A percentile compares a stretch with the other conserved stretches of the same genome.
Conservation (phyloP, 2,888 invertebrate species). For the Hoplodrina ambigua region DNA sequence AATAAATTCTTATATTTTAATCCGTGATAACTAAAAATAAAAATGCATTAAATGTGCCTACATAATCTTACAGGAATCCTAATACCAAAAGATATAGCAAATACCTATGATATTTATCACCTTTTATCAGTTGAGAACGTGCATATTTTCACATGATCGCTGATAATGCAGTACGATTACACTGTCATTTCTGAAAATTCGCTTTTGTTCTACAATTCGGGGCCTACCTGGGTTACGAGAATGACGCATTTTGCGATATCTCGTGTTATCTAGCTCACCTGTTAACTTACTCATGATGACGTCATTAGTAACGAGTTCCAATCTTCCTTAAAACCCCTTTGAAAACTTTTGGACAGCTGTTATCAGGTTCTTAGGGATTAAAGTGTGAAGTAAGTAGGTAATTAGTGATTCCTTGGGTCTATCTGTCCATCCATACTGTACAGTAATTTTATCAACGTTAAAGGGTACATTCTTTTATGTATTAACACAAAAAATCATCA, state of each 20-base stretch:
- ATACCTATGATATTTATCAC: conserved; percentile 38
- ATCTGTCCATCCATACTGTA: conserved; percentile 12
- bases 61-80: conserved; percentile 19
- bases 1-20: conserved; percentile 16
- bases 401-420: conserved; percentile 27
- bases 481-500: neutral
- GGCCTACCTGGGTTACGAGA: conserved; percentile 72
- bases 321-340: conserved; percentile 41
- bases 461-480: conserved; percentile 17
- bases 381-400: conserved; percentile 35
- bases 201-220: conserved; percentile 69
- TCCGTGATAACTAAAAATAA: conserved; percentile 18
- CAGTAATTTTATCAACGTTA: conserved; percentile 18
- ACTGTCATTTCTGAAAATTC: conserved; percentile 56
- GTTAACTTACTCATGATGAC: conserved; percentile 78
- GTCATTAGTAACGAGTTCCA: conserved; percentile 68
- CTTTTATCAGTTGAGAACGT: conserved; percentile 48
- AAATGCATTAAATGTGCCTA: conserved; percentile 16
- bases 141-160: conserved; percentile 54
- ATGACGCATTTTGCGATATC: conserved; percentile 75
- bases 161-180: conserved; percentile 51
- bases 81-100: conserved; percentile 17
- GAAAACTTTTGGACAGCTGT: conserved; percentile 15
- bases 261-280: conserved; percentile 74
- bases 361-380: conserved; percentile 23